Evolutionary conservation across 2,797 vertebrate genomes (phyloP), one percentile per base, ranked within the genome.

Genomic region (Meriones psammophilus): DNA sequence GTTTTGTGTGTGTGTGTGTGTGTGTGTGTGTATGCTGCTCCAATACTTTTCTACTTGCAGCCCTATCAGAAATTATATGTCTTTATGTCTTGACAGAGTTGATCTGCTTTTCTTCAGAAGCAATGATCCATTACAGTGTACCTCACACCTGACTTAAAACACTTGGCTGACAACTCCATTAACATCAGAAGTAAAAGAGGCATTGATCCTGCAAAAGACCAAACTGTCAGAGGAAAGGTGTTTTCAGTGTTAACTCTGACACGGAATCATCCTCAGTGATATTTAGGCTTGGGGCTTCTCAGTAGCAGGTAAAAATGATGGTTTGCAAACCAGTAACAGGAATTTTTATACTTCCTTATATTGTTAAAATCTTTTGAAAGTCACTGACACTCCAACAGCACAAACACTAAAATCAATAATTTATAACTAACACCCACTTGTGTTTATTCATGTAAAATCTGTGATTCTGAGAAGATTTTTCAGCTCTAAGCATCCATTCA

Each of bases 71-170:
- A 94, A 86, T 54, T 33, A 36, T 85, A 62, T 58, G 56, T 78
- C 88, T 88, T 94, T 85, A 62, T 58, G 56, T 78, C 88, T 88
- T 94, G 54, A 46, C 95, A 78, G 10, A 36, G 15, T 91, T 91
- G 83, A 81, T 62, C 28, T 26, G 74, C 80, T 58, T 58, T 92
- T 58, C 54, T 90, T 78, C 68, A 88, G 24, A 86, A 62, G 56
- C 95, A 96, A 12, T 94, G 73, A 95, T 56, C 88, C 88, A 78
- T 89, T 54, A 54, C 22, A 66, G 36, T 89, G 58, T 50, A 78
- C 28, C 64, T 18, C 39, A 89, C 39, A 66, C 73, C 30, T 66
- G 58, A 89, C 42, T 78, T 64, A 6, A 77, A 36, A 50, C 73
- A n/a, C 30, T 78, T 89, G 74, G 58, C 30, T 66, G 33, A n/a